Percentiles rank a stretch among this genome's conserved stretches.
Evolutionary conservation across 2,797 vertebrate genomes (phyloP).

Genomic region (Sebastes cheni): DNA sequence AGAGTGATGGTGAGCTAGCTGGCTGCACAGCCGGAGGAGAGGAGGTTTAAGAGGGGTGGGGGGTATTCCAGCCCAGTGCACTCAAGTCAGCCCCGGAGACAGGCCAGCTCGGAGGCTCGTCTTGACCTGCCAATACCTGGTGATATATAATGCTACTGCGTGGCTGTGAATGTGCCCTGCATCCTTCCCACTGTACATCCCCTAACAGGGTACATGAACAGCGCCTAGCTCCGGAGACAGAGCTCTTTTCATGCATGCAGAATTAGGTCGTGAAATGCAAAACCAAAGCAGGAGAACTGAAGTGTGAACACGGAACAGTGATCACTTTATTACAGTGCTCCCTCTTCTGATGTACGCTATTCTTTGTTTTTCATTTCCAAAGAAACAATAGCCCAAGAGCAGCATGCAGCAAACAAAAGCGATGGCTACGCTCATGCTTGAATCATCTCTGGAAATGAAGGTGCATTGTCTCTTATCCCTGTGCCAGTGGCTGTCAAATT

Average conservation of each 20-base stretch:
- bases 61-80: constrained; percentile 54
- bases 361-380: constrained; percentile 43
- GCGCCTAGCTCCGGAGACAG: constrained; percentile 36
- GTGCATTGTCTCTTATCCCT: constrained; percentile 28
- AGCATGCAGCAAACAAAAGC: constrained; percentile 42
- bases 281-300: constrained; percentile 55
- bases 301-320: constrained; percentile 60
- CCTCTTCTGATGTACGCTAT: constrained; percentile 30
- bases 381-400: constrained; percentile 42
- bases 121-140: constrained; percentile 42
- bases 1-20: constrained; percentile 51
- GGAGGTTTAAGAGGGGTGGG: constrained; percentile 7
- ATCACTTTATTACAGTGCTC: constrained; percentile 52
- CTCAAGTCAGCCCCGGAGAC: constrained; percentile 50
- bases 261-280: constrained; percentile 67
- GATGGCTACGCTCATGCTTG: constrained; percentile 30
- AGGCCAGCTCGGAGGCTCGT: constrained; percentile 36
- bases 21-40: constrained; percentile 52
- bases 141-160: constrained; percentile 42
- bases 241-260: constrained; percentile 66
- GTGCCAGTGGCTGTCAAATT: constrained; percentile 26
- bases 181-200: constrained; percentile 17
- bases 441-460: constrained; percentile 56
- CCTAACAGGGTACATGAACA: constrained; percentile 27
- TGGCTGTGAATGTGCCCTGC: constrained; percentile 9